phyloP scores from a whole-genome alignment of 2,113 vertebrate genomes.

The Nycticryphes semicollaris region DNA sequence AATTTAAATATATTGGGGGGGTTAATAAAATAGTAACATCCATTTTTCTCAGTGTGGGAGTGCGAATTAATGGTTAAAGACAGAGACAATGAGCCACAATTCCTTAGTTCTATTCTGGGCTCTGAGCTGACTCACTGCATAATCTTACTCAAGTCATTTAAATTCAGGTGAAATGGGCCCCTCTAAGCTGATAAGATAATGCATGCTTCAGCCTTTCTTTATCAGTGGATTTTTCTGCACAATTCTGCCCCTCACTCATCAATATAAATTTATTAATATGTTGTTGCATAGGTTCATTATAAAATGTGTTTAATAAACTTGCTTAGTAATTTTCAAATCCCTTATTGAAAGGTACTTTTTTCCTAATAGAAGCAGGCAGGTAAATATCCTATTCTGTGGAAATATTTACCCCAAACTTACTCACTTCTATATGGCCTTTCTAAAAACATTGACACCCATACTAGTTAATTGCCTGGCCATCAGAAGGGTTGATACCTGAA shows the following conservation, averaged over 20 bases:
- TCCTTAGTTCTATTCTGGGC: conserved; percentile 37
- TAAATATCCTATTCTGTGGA: background rate
- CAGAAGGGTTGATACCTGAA: background rate
- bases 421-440: background rate
- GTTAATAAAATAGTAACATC: background rate
- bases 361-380: background rate
- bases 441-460: background rate
- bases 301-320: background rate
- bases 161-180: conserved; percentile 34
- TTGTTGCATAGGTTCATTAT: background rate
- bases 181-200: background rate
- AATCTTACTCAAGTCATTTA: conserved; percentile 31
- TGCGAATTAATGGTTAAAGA: conserved; percentile 21
- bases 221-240: background rate
- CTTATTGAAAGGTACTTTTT: background rate
- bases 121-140: conserved; percentile 50
- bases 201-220: background rate
- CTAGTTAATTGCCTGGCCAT: background rate
- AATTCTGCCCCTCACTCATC: background rate
- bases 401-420: background rate
- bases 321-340: background rate
- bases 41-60: background rate
- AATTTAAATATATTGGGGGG: background rate
- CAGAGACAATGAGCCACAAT: conserved; percentile 6
- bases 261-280: background rate